Evolutionary conservation across 2,113 vertebrate genomes (phyloP).

Genomic region (Urocolius indicus): DNA sequence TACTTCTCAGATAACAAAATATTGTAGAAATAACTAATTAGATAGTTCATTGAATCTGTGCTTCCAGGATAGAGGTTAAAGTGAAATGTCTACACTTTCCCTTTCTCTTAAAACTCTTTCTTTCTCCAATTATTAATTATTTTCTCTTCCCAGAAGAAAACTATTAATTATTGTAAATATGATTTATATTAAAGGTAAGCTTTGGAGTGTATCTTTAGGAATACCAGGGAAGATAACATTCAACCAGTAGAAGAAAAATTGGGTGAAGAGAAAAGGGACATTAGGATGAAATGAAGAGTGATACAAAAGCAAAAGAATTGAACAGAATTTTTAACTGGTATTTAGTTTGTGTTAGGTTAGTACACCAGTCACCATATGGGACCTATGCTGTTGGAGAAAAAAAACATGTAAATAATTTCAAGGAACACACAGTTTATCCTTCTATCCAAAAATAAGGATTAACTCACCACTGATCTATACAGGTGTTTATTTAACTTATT

Average conservation of each 20-base stretch:
- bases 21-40: neutral
- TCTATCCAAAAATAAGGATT: neutral
- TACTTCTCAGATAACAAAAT: neutral
- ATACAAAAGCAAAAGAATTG: neutral
- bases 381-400: neutral
- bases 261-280: neutral
- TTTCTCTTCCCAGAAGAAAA: neutral
- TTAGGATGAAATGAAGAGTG: neutral
- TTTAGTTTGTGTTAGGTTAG: neutral
- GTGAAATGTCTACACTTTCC: neutral
- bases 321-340: neutral
- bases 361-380: neutral
- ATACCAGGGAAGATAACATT: neutral
- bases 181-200: constrained; percentile 11
- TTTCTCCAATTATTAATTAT: neutral
- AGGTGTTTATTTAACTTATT: neutral
- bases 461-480: neutral
- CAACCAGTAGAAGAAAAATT: neutral
- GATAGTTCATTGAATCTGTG: neutral
- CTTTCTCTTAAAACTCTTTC: neutral
- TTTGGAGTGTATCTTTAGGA: constrained; percentile 15
- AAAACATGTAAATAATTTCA: neutral
- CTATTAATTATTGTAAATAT: neutral
- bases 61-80: neutral
- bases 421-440: neutral